Conservation (phyloP, 2,888 invertebrate species). For the Amphipyra tragopoginis region DNA sequence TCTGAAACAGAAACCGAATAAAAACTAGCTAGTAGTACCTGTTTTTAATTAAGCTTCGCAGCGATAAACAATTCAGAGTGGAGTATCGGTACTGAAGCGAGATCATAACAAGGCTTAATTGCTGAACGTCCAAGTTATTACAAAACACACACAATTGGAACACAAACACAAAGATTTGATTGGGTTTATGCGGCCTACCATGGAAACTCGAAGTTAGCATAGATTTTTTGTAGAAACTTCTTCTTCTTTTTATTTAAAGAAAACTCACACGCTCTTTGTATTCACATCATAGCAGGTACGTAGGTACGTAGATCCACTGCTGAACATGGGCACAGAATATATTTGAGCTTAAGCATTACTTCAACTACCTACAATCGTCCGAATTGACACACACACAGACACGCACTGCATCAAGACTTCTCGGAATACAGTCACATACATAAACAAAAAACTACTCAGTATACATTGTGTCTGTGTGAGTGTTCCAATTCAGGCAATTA, state of each 20-base stretch:
- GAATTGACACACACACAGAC: too few species aligned
- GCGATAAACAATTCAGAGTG: constrained; percentile 44
- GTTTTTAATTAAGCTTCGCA: constrained; percentile 49
- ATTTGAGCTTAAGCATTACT: too few species aligned
- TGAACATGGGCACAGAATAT: too few species aligned
- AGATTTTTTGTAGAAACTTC: constrained; percentile 8
- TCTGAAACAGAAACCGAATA: not conserved
- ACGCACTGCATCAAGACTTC: too few species aligned
- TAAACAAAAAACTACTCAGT: too few species aligned
- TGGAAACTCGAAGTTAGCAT: constrained; percentile 34
- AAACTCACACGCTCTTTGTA: too few species aligned
- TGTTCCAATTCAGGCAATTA: too few species aligned
- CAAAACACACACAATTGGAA: constrained; percentile 57
- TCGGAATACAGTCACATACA: too few species aligned
- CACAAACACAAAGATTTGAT: constrained; percentile 60
- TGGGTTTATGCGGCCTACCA: constrained; percentile 44
- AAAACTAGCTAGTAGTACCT: constrained; percentile 17
- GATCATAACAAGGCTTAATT: constrained; percentile 58
- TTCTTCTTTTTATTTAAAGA: not conserved
- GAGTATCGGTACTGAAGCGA: constrained; percentile 39
- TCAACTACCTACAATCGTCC: too few species aligned
- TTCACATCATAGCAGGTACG: too few species aligned
- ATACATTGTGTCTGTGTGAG: too few species aligned
- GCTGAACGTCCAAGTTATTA: constrained; percentile 56
- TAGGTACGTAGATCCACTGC: too few species aligned